Conservation (phyloP, 2,797 vertebrate genomes). For the Sylvilagus floridanus region DNA sequence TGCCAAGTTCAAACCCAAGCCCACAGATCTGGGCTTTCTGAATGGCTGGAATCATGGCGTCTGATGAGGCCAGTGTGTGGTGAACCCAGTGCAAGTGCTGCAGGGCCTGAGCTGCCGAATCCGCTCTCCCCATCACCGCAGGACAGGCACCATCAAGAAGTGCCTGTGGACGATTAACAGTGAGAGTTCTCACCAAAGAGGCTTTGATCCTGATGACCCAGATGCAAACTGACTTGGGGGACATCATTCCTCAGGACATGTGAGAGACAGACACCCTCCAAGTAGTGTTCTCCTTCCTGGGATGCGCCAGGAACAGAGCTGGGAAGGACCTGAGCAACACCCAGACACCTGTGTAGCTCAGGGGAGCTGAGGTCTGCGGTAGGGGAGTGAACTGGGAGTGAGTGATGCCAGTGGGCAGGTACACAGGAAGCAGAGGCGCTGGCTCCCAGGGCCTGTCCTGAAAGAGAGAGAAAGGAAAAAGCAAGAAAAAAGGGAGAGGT, state of each 20-base stretch:
- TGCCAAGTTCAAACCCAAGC: background rate
- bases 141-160: background rate
- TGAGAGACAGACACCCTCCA: background rate
- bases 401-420: background rate
- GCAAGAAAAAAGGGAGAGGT: background rate
- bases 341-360: background rate
- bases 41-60: accelerated
- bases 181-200: background rate
- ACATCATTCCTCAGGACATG: background rate
- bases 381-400: background rate
- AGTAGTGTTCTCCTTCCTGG: background rate
- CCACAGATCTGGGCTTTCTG: background rate
- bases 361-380: background rate
- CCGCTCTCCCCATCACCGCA: background rate
- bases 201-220: background rate
- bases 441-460: background rate
- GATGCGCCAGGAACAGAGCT: background rate
- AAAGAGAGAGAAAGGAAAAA: background rate
- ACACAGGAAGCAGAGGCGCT: background rate
- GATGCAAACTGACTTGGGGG: background rate
- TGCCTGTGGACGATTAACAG: background rate
- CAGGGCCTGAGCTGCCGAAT: background rate
- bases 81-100: background rate
- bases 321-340: background rate
- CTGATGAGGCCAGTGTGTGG: accelerated